Percentiles rank a stretch among this genome's conserved stretches.
Conservation (phyloP, 23 tunicate genomes). For the Styela clava region DNA sequence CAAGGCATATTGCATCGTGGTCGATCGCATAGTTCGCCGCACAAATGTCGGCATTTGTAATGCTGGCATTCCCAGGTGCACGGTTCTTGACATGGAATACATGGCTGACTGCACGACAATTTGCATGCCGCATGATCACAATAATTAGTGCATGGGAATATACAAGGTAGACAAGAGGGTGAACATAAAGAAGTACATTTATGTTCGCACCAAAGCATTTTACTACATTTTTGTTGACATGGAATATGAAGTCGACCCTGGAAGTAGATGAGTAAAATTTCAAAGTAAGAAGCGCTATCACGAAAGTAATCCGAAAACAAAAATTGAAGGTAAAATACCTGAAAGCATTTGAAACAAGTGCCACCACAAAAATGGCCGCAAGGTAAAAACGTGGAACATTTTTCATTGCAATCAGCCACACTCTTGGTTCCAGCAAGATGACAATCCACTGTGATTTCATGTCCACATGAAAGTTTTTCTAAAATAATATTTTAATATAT, state of each 20-base stretch:
- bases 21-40: slow-evolving; percentile 66
- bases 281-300: too few species aligned
- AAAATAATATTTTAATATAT: too few species aligned
- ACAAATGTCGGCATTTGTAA: slow-evolving; percentile 36
- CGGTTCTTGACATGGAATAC: slow-evolving; percentile 55
- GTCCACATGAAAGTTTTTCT: slow-evolving; percentile 49
- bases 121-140: slow-evolving; percentile 73
- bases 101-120: slow-evolving; percentile 44
- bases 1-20: slow-evolving; percentile 62
- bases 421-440: neutral
- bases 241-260: slow-evolving; percentile 65
- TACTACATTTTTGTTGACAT: slow-evolving; percentile 50
- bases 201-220: slow-evolving; percentile 67
- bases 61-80: slow-evolving; percentile 63
- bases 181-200: slow-evolving; percentile 49
- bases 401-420: slow-evolving; percentile 27
- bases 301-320: neutral
- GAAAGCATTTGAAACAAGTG: slow-evolving; percentile 64
- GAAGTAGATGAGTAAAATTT: neutral
- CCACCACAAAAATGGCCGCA: slow-evolving; percentile 82
- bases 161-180: slow-evolving; percentile 72
- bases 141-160: slow-evolving; percentile 34
- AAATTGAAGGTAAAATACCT: slow-evolving; percentile 24
- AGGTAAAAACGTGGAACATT: slow-evolving; percentile 37
- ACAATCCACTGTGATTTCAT: slow-evolving; percentile 35